These are phyloP conservation scores for Phaethon lepturus DNA, from an alignment of 2,113 vertebrate genomes.

Conservation along the genomic window DNA sequence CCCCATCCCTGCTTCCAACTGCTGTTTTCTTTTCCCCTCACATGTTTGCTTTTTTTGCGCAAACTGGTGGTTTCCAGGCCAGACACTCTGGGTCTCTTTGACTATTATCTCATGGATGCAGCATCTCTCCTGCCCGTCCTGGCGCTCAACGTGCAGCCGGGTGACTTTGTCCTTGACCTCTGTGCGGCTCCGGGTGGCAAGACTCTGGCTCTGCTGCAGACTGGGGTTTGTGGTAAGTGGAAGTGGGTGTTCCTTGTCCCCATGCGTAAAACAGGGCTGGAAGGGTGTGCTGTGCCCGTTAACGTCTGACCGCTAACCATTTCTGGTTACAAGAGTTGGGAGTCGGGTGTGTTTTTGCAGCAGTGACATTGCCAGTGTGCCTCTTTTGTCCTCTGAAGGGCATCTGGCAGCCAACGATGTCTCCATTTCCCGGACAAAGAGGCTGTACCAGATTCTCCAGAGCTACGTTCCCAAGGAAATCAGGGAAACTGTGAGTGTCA, in stretches of 20 bases:
- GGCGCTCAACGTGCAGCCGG: conserved; percentile 81
- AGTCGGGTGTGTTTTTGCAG: not conserved
- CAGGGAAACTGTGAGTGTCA: conserved; percentile 78
- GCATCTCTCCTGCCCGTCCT: conserved; percentile 92
- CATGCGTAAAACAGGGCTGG: rapidly evolving
- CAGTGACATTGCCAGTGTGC: not conserved
- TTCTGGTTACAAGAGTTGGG: not conserved
- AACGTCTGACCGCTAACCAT: rapidly evolving
- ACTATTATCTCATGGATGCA: conserved; percentile 93
- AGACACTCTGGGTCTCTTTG: conserved; percentile 76
- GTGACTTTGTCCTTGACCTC: conserved; percentile 87
- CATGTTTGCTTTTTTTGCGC: rapidly evolving
- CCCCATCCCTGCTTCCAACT: not conserved
- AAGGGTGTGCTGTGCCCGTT: not conserved
- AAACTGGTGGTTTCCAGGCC: conserved; percentile 74
- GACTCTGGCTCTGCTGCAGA: conserved; percentile 89
- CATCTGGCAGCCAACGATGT: conserved; percentile 86
- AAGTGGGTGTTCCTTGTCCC: not conserved
- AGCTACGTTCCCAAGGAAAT: conserved; percentile 84
- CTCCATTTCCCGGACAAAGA: conserved; percentile 82
- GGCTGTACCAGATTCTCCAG: conserved; percentile 81
- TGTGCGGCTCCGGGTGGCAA: conserved; percentile 96
- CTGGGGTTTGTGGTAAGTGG: conserved; percentile 83
- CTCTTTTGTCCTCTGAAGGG: conserved; percentile 66
- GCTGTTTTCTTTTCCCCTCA: not conserved